Conservation (phyloP, 2,797 vertebrate genomes). For the Odontamblyopus rebecca region DNA sequence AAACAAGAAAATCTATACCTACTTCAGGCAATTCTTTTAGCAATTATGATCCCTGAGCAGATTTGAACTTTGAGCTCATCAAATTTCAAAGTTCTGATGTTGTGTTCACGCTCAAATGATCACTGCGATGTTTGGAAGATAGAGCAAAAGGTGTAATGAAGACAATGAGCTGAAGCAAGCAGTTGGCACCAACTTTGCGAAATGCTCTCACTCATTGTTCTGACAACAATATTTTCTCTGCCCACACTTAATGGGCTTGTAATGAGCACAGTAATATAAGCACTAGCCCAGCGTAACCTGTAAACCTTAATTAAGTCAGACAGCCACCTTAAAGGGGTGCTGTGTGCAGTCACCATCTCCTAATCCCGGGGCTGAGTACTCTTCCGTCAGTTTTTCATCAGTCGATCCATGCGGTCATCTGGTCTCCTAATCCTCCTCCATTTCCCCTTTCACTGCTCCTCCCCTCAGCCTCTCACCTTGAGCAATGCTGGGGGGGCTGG, state of each 20-base stretch:
- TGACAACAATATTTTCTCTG: constrained; percentile 75
- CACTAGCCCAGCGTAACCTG: constrained; percentile 73
- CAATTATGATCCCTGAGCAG: background rate
- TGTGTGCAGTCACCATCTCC: constrained; percentile 52
- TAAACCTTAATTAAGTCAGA: constrained; percentile 80
- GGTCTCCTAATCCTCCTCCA: constrained; percentile 48
- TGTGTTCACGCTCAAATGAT: constrained; percentile 34
- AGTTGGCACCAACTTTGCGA: constrained; percentile 49
- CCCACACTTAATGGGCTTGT: constrained; percentile 73
- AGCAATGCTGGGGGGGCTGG: constrained; percentile 40
- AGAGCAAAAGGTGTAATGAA: constrained; percentile 43
- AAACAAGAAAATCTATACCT: background rate
- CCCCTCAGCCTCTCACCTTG: constrained; percentile 58
- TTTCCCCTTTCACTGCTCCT: constrained; percentile 54
- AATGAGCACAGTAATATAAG: constrained; percentile 77
- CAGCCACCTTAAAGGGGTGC: constrained; percentile 67
- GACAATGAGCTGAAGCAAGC: constrained; percentile 34
- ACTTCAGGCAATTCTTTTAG: background rate
- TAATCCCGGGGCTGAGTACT: constrained; percentile 44
- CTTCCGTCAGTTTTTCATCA: constrained; percentile 51
- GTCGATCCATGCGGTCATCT: constrained; percentile 55
- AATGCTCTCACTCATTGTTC: constrained; percentile 67
- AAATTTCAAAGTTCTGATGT: background rate
- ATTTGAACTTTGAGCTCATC: background rate
- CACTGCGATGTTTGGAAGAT: constrained; percentile 22